Evolutionary conservation across 1,140 invertebrate genomes (phyloP), one percentile per base, ranked within the genome.

Genomic region (silkworm (Bombyx mori)): DNA sequence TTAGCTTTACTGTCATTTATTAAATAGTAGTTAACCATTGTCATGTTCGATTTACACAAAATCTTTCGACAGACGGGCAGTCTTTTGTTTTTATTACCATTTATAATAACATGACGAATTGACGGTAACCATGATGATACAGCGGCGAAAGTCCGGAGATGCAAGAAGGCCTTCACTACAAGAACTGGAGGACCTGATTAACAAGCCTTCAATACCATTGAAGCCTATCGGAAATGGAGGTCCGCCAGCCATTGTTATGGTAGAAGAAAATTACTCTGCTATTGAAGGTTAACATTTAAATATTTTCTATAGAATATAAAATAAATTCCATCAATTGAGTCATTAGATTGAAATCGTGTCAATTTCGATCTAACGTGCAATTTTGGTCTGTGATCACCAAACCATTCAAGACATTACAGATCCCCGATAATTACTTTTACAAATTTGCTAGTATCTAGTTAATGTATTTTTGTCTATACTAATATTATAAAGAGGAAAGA

Each of bases 121-220:
- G n/a, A 52, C 42, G 3, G 12, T 10, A 12, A 52, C 8, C 10
- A 42, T 9, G 55, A 71, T 74, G 64, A 72, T 89, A 69, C 88
- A 96, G 95, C 92, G 96, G 82, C 91, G 96, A 82, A 93, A 95
- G 68, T 96, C 95, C 66, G 91, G 94, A 61, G 95, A 97, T 88
- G 90, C 94, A 45, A 92, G 96, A 75, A 90, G 95, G 71, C 94
- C 94, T 55, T 97, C 95, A 77, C 91, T 97, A 67, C 94, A 95
- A 71, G 96, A 97, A 82, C 89, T 97, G 62, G 95, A 97, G 85
- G 95, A 96, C 79, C 90, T 92, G 63, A 95, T 97, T 77, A 95
- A 97, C 82, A 95, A 96, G 80, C 94, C 95, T 52, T 97, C 95
- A n/a, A 95, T 95, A 58, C 96, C 96, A 42, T 86, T 98, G 44